A percentile compares a stretch with the other conserved stretches of the same genome.
Conservation (phyloP, 2,888 invertebrate species). For the Phalangium opilio region DNA sequence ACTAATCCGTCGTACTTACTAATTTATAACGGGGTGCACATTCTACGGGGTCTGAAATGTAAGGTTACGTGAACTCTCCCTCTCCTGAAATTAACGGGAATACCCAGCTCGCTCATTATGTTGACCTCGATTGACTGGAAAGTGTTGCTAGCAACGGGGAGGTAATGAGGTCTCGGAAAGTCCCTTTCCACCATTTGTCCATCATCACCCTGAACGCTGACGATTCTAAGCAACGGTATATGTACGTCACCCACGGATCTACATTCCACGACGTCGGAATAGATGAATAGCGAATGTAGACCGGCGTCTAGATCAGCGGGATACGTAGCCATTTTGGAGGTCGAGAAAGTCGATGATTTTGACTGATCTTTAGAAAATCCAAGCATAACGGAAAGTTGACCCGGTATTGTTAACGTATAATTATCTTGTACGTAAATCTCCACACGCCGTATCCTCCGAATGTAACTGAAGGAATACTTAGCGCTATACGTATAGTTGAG, state of each 20-base stretch:
- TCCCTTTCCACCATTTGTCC: neutral
- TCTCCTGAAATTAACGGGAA: slow-evolving; percentile 1
- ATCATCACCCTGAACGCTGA: slow-evolving; percentile 11
- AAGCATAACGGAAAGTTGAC: no score
- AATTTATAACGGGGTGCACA: neutral
- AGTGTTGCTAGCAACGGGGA: neutral
- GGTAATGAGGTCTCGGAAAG: slow-evolving; percentile 5
- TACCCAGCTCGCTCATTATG: slow-evolving; percentile 4
- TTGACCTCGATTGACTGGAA: slow-evolving; percentile 7
- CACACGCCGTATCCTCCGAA: no score
- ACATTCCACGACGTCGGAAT: slow-evolving; percentile 22
- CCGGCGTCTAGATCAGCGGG: neutral
- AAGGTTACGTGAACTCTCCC: slow-evolving; percentile 4
- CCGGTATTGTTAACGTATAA: no score
- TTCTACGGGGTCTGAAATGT: slow-evolving; percentile 1
- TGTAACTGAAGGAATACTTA: no score
- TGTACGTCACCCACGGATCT: slow-evolving; percentile 20
- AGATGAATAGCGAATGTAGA: slow-evolving; percentile 15
- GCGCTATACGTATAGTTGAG: no score
- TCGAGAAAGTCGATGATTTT: no score
- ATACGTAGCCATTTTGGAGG: neutral
- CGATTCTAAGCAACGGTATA: slow-evolving; percentile 23
- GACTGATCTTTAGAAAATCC: no score
- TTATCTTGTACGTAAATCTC: no score
- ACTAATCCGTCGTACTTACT: neutral